Evolutionary conservation across 2,888 invertebrate species (phyloP), one percentile per base, ranked within the genome.

Genomic region (Hemicrepidius hirtus): DNA sequence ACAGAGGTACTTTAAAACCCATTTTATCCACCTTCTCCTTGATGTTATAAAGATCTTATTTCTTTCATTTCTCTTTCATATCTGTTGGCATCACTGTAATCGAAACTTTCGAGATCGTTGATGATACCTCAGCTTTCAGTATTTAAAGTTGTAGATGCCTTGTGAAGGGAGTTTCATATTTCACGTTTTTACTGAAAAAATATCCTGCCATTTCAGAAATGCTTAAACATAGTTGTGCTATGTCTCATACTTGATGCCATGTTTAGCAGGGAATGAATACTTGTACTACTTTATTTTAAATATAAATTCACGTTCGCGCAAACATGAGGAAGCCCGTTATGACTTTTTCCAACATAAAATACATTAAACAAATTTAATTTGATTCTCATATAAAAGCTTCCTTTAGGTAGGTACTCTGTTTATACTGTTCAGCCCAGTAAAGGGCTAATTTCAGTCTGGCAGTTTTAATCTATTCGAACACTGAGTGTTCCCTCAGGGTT

Each of bases 1-100:
- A 76, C 77, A 79, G 75, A 78, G 78, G 79, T 80, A 81, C 81
- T 82, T 82, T 82, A 82, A 82, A 81, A 82, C 77, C 81, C 81
- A 82, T 80, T 80, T 80, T 77, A 80, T 78, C 75, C 75, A 70
- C 78, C 76, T 78, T 76, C 76, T 77, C 76, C 75, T 69, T 80
- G 79, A 81, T 81, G 76, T 74, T 77, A 80, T 81, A 80, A 81
- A 76, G 81, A 79, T 81, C 81, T 65, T 75, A 75, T 79, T 78
- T 75, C 79, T 77, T 78, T 75, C 73, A 72, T 72, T 71, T 73
- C 72, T 75, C 73, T 74, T 77, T 73, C 64, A 74, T 77, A 74
- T 75, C 69, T 74, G 72, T 75, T 73, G 69, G 66, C 63, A 71
- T 74, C 70, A 73, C 49, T 60, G 71, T 71, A 74, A 74, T 71